Percentiles rank a stretch among this genome's conserved stretches.
phyloP scores from a whole-genome alignment of 2,113 vertebrate genomes.

The Rhynchomys soricoides region DNA sequence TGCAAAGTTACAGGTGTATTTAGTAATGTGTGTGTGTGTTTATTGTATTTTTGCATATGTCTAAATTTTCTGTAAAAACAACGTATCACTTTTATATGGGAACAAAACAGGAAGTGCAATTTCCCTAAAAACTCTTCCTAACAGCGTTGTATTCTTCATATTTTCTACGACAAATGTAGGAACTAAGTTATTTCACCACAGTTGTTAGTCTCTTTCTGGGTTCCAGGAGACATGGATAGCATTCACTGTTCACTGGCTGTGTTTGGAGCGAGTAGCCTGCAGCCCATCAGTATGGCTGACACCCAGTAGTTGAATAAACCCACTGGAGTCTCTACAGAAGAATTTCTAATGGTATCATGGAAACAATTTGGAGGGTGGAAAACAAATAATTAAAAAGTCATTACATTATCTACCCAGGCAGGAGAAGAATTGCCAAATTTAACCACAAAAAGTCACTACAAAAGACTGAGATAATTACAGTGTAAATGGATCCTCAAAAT shows the following conservation, averaged over 20 bases:
- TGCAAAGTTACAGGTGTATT: neutral
- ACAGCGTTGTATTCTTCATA: slow-evolving; percentile 16
- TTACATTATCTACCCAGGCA: slow-evolving; percentile 58
- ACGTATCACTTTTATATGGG: slow-evolving; percentile 13
- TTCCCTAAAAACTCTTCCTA: neutral
- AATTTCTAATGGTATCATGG: slow-evolving; percentile 69
- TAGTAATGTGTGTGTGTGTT: no score
- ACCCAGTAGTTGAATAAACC: slow-evolving; percentile 78
- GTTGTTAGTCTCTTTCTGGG: slow-evolving; percentile 37
- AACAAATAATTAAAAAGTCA: slow-evolving; percentile 75
- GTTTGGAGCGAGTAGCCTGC: slow-evolving; percentile 48
- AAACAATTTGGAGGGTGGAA: slow-evolving; percentile 77
- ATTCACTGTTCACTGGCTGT: slow-evolving; percentile 52
- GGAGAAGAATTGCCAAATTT: slow-evolving; percentile 69
- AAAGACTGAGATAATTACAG: slow-evolving; percentile 72
- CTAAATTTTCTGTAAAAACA: neutral
- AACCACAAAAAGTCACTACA: slow-evolving; percentile 74
- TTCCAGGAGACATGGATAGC: slow-evolving; percentile 35
- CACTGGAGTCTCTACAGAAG: slow-evolving; percentile 74
- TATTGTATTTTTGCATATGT: neutral
- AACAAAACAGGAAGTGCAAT: slow-evolving; percentile 17
- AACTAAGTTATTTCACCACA: slow-evolving; percentile 26
- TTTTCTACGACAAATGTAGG: neutral
- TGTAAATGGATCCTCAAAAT: slow-evolving; percentile 65
- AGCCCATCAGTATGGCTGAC: slow-evolving; percentile 65